These are phyloP conservation scores for Thunnus maccoyii DNA, from an alignment of 2,113 vertebrate genomes.

Conservation along the genomic window DNA sequence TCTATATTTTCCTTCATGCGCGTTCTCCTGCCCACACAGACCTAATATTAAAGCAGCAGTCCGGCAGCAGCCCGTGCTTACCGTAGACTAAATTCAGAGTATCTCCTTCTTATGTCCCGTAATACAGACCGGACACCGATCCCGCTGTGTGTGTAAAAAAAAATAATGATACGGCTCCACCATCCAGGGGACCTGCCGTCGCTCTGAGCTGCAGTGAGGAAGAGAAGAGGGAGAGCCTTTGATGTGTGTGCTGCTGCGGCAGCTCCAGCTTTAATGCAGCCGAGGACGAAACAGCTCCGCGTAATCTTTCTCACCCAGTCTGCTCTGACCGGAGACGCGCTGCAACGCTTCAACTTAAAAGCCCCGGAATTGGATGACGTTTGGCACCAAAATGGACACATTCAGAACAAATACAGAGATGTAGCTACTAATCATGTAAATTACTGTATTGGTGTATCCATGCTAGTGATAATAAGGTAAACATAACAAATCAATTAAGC, in stretches of 20 bases:
- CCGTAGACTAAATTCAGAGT: conserved; percentile 44
- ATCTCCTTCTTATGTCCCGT: conserved; percentile 20
- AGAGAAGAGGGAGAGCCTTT: conserved; percentile 55
- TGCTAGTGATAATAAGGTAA: too few species aligned
- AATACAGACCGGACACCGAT: conserved; percentile 19
- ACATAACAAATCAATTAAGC: too few species aligned
- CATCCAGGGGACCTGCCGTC: conserved; percentile 59
- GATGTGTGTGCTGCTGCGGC: conserved; percentile 76
- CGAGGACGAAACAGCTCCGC: conserved; percentile 71
- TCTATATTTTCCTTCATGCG: conserved; percentile 6
- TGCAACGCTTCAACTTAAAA: conserved; percentile 71
- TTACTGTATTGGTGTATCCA: too few species aligned
- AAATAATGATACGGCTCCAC: conserved; percentile 29
- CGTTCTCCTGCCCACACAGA: conserved; percentile 25
- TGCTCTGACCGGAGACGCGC: neutral
- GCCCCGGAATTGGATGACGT: fast-evolving
- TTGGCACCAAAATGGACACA: too few species aligned
- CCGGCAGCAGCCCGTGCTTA: conserved; percentile 41
- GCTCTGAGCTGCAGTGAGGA: conserved; percentile 60
- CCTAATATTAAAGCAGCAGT: neutral
- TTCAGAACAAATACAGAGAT: too few species aligned
- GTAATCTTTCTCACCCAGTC: conserved; percentile 36
- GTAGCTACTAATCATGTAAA: too few species aligned
- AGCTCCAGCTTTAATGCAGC: conserved; percentile 78
- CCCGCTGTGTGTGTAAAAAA: neutral